Evolutionary conservation across 2,797 vertebrate species (phyloP).

Genomic region (Prionace glauca): DNA sequence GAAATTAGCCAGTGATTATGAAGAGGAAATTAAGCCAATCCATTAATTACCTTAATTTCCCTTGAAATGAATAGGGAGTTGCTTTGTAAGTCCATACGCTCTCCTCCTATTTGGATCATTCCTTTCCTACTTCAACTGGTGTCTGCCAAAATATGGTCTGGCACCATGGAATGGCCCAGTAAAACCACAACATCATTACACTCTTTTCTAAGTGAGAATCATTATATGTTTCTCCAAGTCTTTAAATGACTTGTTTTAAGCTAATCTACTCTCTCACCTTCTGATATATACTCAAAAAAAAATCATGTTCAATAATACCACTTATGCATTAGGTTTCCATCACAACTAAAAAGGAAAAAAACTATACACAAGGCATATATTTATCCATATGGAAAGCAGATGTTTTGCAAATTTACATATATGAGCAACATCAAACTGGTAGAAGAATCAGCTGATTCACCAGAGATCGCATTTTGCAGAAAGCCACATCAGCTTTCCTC

Average conservation of each 20-base stretch:
- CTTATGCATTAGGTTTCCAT: background rate
- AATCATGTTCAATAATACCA: background rate
- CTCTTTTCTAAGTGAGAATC: background rate
- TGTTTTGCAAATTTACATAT: conserved; percentile 63
- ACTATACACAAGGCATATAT: conserved; percentile 52
- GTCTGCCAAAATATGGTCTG: background rate
- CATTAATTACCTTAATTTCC: background rate
- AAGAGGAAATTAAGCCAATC: conserved; percentile 15
- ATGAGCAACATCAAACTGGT: conserved; percentile 47
- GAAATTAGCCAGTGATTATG: background rate
- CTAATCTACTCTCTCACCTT: background rate
- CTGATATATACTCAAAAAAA: background rate
- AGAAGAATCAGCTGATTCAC: conserved; percentile 54
- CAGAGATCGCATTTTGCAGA: conserved; percentile 49
- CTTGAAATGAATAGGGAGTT: too few species aligned
- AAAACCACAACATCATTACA: background rate
- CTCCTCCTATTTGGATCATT: background rate
- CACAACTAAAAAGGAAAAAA: background rate
- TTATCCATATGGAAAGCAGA: conserved; percentile 81
- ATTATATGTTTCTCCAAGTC: background rate
- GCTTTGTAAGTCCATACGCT: background rate
- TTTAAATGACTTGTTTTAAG: background rate
- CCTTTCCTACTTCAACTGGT: background rate
- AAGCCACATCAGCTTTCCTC: conserved; percentile 46
- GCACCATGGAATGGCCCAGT: background rate